Percentiles rank a stretch among this genome's conserved stretches.
These are phyloP conservation scores for Dolichomitus sp. DNA, from an alignment of 2,888 invertebrate genomes.

Conservation along the genomic window DNA sequence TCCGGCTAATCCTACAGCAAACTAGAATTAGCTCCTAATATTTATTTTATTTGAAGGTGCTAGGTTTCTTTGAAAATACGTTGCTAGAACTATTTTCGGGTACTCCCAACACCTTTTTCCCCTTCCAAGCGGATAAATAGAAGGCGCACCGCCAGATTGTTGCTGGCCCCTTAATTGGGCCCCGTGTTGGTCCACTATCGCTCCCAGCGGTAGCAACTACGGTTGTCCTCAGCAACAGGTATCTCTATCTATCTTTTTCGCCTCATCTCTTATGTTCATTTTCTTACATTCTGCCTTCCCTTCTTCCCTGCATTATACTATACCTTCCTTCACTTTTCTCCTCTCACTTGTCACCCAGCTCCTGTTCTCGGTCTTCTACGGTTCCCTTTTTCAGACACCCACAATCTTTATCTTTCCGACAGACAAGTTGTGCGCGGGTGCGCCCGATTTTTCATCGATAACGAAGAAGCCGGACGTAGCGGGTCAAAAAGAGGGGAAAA, in stretches of 20 bases:
- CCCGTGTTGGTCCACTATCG: constrained; percentile 82
- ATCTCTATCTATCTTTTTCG: constrained; percentile 69
- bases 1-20: background rate
- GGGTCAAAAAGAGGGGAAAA: constrained; percentile 23
- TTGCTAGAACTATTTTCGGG: constrained; percentile 1
- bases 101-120: constrained; percentile 47
- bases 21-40: background rate
- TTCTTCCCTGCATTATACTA: constrained; percentile 12
- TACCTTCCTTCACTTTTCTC: constrained; percentile 59
- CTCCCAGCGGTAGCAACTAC: constrained; percentile 76
- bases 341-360: constrained; percentile 56
- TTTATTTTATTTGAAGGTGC: background rate
- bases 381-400: constrained; percentile 50
- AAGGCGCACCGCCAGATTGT: constrained; percentile 50
- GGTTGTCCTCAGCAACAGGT: constrained; percentile 73
- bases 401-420: constrained; percentile 75
- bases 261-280: constrained; percentile 31
- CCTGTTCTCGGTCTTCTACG: constrained; percentile 39
- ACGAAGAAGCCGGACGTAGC: constrained; percentile 65
- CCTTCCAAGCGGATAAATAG: constrained; percentile 75
- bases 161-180: constrained; percentile 82
- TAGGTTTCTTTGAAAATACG: background rate
- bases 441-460: constrained; percentile 80
- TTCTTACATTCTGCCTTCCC: constrained; percentile 30
- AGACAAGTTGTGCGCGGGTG: constrained; percentile 79